Base-by-base conservation (phyloP, 2,797 vertebrate genomes). In the Cetoscarus ocellatus region DNA sequence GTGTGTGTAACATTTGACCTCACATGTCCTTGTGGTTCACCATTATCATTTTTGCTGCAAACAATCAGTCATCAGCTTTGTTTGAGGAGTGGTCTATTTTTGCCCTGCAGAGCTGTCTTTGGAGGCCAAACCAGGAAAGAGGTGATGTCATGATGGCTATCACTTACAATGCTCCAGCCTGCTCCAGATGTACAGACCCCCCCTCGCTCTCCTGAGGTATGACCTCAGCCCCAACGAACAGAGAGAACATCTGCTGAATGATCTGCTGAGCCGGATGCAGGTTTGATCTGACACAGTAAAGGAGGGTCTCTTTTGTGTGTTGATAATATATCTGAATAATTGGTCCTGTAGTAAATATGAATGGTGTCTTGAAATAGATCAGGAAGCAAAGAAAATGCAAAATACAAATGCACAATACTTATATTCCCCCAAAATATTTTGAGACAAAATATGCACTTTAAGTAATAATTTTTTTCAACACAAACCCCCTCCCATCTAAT, bases 111-210 rank as follows among this genome's bases (percentile, higher is more conserved):
- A 92, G 90, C 90, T 91, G 90, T 81, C 91, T 94, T 94, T 92
- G 91, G 93, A 94, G 92, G 93, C 94, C 94, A 94, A 94, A 93
- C 91, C 94, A 96, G 96, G 95, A 96, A 27, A 95, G 94, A 93
- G 95, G 92, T 98, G 97, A 98, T 91, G 96, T 97, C 95, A 98
- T 96, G 94, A 94, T 94, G 91, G 86, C 89, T 96, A 97, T 97
- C 95, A 80, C 94, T 97, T 97, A 96, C 96, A 96, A 93, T 95
- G 94, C 94, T 91, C 89, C 93, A 92, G 94, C 76, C 82, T 85
- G 83, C 88, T 88, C 81, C 90, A 92, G 91, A 91, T 92, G 91
- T 82, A 89, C 77, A 47, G 67, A 69, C 82, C 63, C 77, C 80
- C 88, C 82, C 39, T n/a, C 38, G n/a, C 93, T 95, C 95, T 92